phyloP scores from a whole-genome alignment of 1,140 invertebrate genomes.

The Lordiphosa collinella region DNA sequence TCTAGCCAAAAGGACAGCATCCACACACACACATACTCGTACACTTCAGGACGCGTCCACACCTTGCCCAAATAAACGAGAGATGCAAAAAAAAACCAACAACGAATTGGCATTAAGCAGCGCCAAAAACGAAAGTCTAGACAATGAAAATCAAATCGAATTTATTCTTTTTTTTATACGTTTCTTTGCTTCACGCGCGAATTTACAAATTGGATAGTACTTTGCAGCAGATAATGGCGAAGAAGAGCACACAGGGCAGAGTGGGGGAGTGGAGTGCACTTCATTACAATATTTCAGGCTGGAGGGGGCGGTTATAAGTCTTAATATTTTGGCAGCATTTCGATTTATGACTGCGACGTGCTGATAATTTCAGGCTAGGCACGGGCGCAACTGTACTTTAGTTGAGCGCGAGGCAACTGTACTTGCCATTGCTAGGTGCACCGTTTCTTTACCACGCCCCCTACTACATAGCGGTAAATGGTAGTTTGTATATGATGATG shows the following conservation, averaged over 20 bases:
- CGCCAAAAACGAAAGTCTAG: conserved; percentile 64
- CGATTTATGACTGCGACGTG: conserved; percentile 79
- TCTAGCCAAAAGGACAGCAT: background rate
- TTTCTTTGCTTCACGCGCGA: conserved; percentile 19
- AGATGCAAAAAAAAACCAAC: conserved; percentile 35
- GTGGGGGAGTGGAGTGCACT: conserved; percentile 38
- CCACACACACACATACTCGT: conserved; percentile 20
- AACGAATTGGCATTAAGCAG: conserved; percentile 72
- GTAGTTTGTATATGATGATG: conserved; percentile 4
- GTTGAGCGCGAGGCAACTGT: conserved; percentile 18
- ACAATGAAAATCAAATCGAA: conserved; percentile 77
- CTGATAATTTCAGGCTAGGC: conserved; percentile 52
- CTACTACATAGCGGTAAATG: no score
- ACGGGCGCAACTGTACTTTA: conserved; percentile 19
- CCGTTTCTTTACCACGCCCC: background rate
- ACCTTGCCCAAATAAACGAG: conserved; percentile 37
- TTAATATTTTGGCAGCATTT: conserved; percentile 68
- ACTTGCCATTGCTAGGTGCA: conserved; percentile 32
- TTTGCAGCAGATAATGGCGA: background rate
- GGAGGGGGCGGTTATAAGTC: conserved; percentile 52
- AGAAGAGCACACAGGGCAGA: conserved; percentile 1
- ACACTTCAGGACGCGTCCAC: conserved; percentile 28
- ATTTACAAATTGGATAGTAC: conserved; percentile 64
- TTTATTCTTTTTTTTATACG: conserved; percentile 47
- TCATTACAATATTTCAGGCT: conserved; percentile 55